Conservation (phyloP, 2,888 invertebrate genomes). For the Nomada ruficornis region DNA sequence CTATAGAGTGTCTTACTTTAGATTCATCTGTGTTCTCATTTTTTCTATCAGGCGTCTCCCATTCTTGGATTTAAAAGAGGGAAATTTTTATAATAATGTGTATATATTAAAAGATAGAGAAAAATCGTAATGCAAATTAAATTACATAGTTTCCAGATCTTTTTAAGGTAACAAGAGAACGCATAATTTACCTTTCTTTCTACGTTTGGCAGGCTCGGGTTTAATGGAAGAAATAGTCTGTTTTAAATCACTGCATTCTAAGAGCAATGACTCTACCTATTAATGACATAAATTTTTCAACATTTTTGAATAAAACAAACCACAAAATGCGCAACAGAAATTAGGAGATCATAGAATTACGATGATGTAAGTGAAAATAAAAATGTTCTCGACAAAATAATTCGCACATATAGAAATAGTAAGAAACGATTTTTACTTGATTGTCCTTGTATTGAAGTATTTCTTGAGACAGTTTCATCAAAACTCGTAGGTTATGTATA, state of each 20-base stretch:
- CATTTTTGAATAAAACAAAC: not conserved
- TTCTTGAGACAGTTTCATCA: constrained; percentile 88
- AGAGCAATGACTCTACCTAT: constrained; percentile 85
- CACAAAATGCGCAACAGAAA: not conserved
- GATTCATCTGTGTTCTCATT: constrained; percentile 31
- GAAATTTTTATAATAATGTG: not conserved
- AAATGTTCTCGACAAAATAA: not conserved
- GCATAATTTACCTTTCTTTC: constrained; percentile 59
- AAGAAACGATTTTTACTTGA: constrained; percentile 85
- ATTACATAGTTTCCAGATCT: no score
- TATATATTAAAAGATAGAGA: not conserved
- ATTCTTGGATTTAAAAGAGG: constrained; percentile 33
- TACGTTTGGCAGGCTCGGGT: constrained; percentile 58
- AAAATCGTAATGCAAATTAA: not conserved
- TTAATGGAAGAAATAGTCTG: constrained; percentile 70
- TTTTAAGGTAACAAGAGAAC: not conserved
- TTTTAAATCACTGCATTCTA: constrained; percentile 85
- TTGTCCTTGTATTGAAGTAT: constrained; percentile 89
- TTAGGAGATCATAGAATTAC: not conserved
- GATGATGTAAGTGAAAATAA: not conserved
- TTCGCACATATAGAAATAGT: not conserved
- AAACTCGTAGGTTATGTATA: constrained; percentile 85
- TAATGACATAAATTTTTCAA: constrained; percentile 29
- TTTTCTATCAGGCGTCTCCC: constrained; percentile 33
- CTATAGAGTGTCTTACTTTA: constrained; percentile 50